These are phyloP conservation scores for Mixornis gularis DNA, from an alignment of 2,113 vertebrate species.

Conservation along the genomic window DNA sequence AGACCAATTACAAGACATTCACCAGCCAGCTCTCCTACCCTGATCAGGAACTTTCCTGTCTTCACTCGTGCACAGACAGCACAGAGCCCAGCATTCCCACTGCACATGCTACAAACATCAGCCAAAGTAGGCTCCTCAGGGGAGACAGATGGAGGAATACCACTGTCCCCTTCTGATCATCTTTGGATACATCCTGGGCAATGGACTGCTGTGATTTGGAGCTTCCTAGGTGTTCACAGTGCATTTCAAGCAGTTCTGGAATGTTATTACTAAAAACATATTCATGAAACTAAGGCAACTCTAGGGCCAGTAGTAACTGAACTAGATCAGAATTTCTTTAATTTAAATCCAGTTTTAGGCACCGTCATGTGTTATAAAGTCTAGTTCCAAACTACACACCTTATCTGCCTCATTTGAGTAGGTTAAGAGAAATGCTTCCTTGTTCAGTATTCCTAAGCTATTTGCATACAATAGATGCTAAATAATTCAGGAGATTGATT, in stretches of 20 bases:
- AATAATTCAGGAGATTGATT: constrained; percentile 11
- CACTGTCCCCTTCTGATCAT: not conserved
- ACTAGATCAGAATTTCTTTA: not conserved
- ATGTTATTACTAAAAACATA: not conserved
- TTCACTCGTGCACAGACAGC: not conserved
- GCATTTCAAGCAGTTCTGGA: not conserved
- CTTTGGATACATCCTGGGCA: not conserved
- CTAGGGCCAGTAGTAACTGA: not conserved
- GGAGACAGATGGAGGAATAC: not conserved
- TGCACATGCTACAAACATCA: not conserved
- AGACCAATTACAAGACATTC: not conserved
- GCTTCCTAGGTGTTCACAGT: not conserved
- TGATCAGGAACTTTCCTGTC: not conserved
- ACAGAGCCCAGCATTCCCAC: not conserved
- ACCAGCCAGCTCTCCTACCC: not conserved
- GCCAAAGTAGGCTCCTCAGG: not conserved
- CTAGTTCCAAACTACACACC: not conserved
- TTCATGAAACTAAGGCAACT: not conserved
- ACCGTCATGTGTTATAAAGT: not conserved
- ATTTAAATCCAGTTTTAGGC: not conserved
- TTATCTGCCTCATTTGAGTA: not conserved
- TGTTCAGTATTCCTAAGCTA: not conserved
- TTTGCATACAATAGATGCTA: constrained; percentile 1
- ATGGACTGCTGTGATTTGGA: not conserved
- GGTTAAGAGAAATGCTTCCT: not conserved